Evolutionary conservation across 2,797 vertebrate species (phyloP).

Genomic region (Leptatherina wallacei): DNA sequence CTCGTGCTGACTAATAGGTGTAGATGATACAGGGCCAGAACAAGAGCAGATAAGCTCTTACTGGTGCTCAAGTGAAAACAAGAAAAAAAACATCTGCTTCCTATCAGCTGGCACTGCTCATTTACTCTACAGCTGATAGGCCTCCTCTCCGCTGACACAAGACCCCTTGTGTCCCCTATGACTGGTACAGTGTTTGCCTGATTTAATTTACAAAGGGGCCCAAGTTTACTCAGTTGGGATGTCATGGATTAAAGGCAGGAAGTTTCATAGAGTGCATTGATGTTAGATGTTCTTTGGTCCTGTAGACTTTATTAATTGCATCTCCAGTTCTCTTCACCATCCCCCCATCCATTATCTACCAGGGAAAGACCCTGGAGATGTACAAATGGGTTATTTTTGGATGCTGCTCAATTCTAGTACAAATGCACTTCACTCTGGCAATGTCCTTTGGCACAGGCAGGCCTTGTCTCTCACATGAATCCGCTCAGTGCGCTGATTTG

Average conservation of each 20-base stretch:
- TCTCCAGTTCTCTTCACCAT: constrained; percentile 51
- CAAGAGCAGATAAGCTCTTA: constrained; percentile 46
- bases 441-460: constrained; percentile 55
- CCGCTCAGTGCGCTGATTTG: constrained; percentile 41
- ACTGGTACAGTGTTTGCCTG: constrained; percentile 58
- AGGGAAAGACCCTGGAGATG: constrained; percentile 71
- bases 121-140: constrained; percentile 27
- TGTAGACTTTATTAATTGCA: constrained; percentile 78
- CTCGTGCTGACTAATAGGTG: constrained; percentile 14
- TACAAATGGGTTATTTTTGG: constrained; percentile 77
- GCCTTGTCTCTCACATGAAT: constrained; percentile 45
- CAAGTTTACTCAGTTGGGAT: constrained; percentile 62
- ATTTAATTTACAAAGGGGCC: constrained; percentile 68
- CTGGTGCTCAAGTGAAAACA: constrained; percentile 40
- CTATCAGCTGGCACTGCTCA: constrained; percentile 47
- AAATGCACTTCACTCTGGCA: constrained; percentile 61
- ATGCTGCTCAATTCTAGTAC: constrained; percentile 66
- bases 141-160: constrained; percentile 40
- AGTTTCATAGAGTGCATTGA: constrained; percentile 60
- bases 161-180: constrained; percentile 50
- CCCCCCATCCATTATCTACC: constrained; percentile 72
- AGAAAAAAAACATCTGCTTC: constrained; percentile 58
- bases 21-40: constrained; percentile 8
- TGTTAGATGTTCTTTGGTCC: constrained; percentile 75
- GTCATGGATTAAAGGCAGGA: constrained; percentile 72